Conservation (phyloP, 2,797 vertebrate species). For the Chiloscyllium punctatum region DNA sequence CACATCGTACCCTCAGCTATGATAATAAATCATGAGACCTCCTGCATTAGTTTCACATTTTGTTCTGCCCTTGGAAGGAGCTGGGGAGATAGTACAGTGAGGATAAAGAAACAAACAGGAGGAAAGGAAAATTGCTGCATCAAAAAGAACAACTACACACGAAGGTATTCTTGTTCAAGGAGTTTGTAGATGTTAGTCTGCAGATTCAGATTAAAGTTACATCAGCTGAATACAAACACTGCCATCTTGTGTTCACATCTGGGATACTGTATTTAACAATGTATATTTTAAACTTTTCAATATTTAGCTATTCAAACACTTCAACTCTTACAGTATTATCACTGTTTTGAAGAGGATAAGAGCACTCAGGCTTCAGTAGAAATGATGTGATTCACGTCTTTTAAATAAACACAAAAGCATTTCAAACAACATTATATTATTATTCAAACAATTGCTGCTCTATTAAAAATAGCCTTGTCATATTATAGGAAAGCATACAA, state of each 20-base stretch:
- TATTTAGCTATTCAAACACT: not conserved
- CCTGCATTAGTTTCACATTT: not conserved
- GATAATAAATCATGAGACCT: not conserved
- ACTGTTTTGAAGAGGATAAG: not conserved
- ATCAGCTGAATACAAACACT: conserved; percentile 24
- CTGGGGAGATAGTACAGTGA: not conserved
- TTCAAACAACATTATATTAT: not conserved
- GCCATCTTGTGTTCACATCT: conserved; percentile 31
- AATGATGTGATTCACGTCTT: not conserved
- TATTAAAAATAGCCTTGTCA: not conserved
- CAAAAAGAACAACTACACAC: not conserved
- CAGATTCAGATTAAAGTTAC: not conserved
- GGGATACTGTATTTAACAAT: not conserved
- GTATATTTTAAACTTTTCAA: not conserved
- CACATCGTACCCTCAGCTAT: not conserved
- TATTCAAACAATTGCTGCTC: not conserved
- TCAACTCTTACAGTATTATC: not conserved
- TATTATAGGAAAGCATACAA: not conserved
- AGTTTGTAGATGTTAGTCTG: not conserved
- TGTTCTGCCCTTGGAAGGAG: not conserved
- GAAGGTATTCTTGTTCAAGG: not conserved
- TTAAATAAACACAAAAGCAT: not conserved
- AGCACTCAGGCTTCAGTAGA: not conserved
- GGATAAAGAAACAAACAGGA: not conserved
- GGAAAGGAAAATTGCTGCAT: not conserved